These are phyloP conservation scores for Ephialtes manifestator DNA, from an alignment of 2,888 invertebrate genomes.

Conservation along the genomic window DNA sequence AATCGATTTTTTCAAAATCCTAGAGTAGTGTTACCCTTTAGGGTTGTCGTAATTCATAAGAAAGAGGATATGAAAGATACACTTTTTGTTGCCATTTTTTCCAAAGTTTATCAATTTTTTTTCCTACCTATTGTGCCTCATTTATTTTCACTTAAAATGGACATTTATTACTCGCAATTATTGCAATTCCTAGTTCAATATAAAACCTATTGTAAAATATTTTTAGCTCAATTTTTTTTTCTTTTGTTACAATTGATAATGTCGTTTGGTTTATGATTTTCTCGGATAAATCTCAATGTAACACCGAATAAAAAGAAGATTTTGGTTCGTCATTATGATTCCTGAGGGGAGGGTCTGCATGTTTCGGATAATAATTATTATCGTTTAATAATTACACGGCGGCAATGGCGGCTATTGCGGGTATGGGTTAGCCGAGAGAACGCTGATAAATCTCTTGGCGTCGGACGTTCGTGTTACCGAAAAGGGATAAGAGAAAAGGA, in stretches of 20 bases:
- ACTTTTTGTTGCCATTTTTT: too few relatives aligned
- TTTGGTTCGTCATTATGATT: not conserved
- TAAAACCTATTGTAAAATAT: too few relatives aligned
- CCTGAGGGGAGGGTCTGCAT: slow-evolving; percentile 8
- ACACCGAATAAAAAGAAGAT: not conserved
- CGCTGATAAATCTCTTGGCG: slow-evolving; percentile 62
- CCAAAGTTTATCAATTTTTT: too few relatives aligned
- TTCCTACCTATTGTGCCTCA: too few relatives aligned
- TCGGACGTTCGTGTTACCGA: slow-evolving; percentile 58
- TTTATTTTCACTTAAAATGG: not conserved
- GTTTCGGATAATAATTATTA: slow-evolving; percentile 64
- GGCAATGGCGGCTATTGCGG: slow-evolving; percentile 19
- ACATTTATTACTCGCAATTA: too few relatives aligned
- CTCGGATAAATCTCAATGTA: too few relatives aligned
- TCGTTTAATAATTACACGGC: slow-evolving; percentile 68
- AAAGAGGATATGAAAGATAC: too few relatives aligned
- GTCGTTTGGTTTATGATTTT: not conserved
- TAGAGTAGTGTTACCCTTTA: too few relatives aligned
- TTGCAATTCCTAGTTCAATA: too few relatives aligned
- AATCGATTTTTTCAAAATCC: too few relatives aligned
- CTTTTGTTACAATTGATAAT: not conserved
- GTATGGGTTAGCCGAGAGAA: slow-evolving; percentile 43
- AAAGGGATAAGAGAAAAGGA: slow-evolving; percentile 58
- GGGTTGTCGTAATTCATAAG: too few relatives aligned
- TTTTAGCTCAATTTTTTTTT: too few relatives aligned